Base-by-base conservation (phyloP, 2,888 invertebrate genomes). In the Cephonodes hylas region DNA sequence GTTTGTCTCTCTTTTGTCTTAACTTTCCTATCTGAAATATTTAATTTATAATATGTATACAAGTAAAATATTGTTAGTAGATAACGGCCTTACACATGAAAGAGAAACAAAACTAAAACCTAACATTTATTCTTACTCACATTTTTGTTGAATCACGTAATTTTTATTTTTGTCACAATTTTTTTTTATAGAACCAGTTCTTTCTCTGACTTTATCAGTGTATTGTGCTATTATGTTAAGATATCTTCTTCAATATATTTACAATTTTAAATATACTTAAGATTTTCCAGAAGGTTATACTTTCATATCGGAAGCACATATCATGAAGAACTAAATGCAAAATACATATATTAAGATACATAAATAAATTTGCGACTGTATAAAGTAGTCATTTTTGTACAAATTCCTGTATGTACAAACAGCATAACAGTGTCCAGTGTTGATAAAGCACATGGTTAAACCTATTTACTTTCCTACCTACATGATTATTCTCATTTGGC, bases 131-230 rank as follows among this genome's bases (percentile, higher is more conserved):
- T 60, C 23, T 20, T 18, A 56, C 8, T 10, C n/a, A 61, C 20
- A 56, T 61, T 27, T 57, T 56, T 61, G 34, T 31, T 44, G 34
- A 22, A 58, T 46, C 20, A 61, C 58, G 58, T 61, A 61, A 61
- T 58, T 45, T 61, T 61, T 57, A 61, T 61, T 46, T 61, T 44
- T 34, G 45, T 34, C 25, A 46, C 57, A 23, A n/a, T 27, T 31
- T 42, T 48, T 42, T 18, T 60, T 42, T 42, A 56, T 57, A 61
- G 18, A 61, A 61, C 61, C 34, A 6, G 61, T 61, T 61, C n/a
- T 58, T 57, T 38, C 25, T 34, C 18, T 46, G 34, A 34, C 25
- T 61, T 44, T 15, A 61, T 42, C 45, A 56, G 15, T 44, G 31
- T 22, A 45, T 44, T 57, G 53, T 53, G 27, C 27, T 18, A 45